These are phyloP conservation scores for Epinephelus awoara DNA, from an alignment of 2,797 vertebrate genomes.

Conservation along the genomic window DNA sequence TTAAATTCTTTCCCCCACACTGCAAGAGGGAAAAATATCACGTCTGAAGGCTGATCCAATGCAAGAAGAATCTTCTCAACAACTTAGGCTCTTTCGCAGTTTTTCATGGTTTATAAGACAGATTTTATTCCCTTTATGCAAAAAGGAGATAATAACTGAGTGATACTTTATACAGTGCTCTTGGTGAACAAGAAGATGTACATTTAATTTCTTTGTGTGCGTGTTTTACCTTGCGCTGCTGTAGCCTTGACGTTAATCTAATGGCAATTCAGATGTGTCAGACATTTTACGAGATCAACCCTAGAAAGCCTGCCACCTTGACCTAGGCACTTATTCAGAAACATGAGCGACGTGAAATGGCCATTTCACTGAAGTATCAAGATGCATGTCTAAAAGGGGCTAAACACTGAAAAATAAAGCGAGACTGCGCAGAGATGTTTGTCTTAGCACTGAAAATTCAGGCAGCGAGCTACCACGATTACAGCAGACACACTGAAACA, in stretches of 20 bases:
- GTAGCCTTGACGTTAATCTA: not conserved
- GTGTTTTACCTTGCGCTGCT: not conserved
- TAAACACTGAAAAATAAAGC: conserved; percentile 3
- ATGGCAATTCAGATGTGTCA: not conserved
- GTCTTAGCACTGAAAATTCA: conserved; percentile 6
- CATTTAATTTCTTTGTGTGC: not conserved
- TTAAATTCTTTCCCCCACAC: not conserved
- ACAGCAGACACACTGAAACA: conserved; percentile 1
- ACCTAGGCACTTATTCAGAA: not conserved
- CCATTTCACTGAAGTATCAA: not conserved
- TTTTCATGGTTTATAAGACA: not conserved
- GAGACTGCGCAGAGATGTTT: not conserved
- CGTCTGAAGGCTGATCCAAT: not conserved
- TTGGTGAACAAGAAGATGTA: not conserved
- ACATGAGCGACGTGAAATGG: not conserved
- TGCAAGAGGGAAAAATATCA: not conserved
- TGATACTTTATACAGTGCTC: not conserved
- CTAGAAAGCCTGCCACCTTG: not conserved
- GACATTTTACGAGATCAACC: not conserved
- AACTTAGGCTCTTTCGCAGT: not conserved
- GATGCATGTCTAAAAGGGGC: not conserved
- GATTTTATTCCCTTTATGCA: not conserved
- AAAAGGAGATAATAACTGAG: not conserved
- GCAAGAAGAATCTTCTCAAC: not conserved
- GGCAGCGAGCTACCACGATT: not conserved